Evolutionary conservation across 2,113 vertebrate species (phyloP).

Genomic region (Festucalex cinctus): DNA sequence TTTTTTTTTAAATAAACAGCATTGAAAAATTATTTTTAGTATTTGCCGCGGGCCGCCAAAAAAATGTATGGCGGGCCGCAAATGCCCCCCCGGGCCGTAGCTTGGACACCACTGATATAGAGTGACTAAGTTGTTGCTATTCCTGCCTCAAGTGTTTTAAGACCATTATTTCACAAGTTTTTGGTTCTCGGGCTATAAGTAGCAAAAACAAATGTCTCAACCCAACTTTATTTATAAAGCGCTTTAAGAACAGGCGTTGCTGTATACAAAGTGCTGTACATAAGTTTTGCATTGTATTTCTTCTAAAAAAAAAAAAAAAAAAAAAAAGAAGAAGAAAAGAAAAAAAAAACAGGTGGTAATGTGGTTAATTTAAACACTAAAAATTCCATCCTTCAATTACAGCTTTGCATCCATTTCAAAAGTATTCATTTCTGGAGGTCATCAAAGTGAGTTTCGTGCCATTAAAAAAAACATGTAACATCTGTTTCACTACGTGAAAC

Average conservation of each 20-base stretch:
- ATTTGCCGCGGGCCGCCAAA: no score
- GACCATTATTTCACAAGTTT: conserved; percentile 20
- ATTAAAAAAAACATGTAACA: conserved; percentile 19
- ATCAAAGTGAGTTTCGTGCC: neutral
- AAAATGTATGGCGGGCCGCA: no score
- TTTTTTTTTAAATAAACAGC: no score
- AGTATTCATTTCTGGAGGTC: neutral
- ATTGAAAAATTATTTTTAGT: no score
- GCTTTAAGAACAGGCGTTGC: no score
- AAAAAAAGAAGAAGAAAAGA: no score
- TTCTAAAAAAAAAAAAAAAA: no score
- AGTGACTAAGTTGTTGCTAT: conserved; percentile 19
- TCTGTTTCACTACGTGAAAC: conserved; percentile 20
- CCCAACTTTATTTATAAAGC: no score
- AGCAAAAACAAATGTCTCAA: conserved; percentile 24
- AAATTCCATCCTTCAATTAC: neutral
- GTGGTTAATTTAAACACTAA: conserved; percentile 2
- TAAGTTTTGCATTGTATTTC: no score
- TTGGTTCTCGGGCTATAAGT: conserved; percentile 24
- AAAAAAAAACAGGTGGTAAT: neutral
- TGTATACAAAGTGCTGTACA: no score
- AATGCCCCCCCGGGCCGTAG: no score
- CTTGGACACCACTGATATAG: no score
- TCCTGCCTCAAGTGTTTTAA: conserved; percentile 17
- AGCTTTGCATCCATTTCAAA: neutral